These are phyloP conservation scores for Candidula unifasciata DNA, from an alignment of 2,888 invertebrate species.

Conservation along the genomic window DNA sequence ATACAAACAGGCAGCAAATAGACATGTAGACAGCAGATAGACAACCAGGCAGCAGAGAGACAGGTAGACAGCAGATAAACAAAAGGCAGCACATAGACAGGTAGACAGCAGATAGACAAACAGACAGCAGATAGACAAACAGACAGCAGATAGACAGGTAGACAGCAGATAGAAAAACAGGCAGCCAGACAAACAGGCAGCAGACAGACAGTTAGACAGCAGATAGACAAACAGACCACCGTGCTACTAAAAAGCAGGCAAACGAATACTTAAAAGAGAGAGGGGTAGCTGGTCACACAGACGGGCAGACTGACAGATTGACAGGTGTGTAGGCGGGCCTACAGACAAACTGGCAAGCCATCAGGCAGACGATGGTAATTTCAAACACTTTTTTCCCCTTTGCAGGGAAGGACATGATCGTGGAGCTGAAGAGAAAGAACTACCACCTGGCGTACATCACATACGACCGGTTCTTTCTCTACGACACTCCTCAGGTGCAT, in stretches of 20 bases:
- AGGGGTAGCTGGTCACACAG: no score
- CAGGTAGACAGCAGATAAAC: no score
- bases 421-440: slow-evolving; percentile 22
- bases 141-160: not conserved
- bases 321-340: no score
- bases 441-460: slow-evolving; percentile 22
- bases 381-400: no score
- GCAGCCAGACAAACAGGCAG: not conserved
- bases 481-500: slow-evolving; percentile 26
- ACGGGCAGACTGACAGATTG: no score
- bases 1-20: no score
- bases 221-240: not conserved
- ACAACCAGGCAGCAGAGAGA: no score
- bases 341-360: no score
- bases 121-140: not conserved
- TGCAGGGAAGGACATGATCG: slow-evolving; percentile 37
- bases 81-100: not conserved
- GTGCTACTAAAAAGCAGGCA: no score
- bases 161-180: not conserved
- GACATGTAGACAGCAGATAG: no score
- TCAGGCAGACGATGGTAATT: no score
- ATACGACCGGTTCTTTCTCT: slow-evolving; percentile 14
- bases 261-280: no score
- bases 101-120: not conserved
- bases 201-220: not conserved